These are phyloP conservation scores for Leucoraja erinaceus DNA, from an alignment of 2,113 vertebrate species.

Conservation along the genomic window DNA sequence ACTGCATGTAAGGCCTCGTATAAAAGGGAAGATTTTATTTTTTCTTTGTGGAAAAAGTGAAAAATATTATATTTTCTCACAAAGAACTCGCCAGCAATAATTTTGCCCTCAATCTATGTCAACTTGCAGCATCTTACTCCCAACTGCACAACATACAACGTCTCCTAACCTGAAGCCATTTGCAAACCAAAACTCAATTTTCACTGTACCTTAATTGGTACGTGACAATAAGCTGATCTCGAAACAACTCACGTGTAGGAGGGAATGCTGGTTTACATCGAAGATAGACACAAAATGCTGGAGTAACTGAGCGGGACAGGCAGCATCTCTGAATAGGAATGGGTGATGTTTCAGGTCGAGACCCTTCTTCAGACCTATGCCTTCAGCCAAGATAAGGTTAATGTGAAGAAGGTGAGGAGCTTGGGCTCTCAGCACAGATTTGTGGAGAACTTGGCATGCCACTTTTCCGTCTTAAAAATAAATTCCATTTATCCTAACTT, in stretches of 20 bases:
- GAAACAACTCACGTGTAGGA: too few species aligned
- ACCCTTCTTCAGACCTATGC: too few species aligned
- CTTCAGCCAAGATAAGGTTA: not conserved
- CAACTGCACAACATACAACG: not conserved
- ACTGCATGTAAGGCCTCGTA: not conserved
- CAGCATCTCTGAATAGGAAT: too few species aligned
- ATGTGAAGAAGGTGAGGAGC: not conserved
- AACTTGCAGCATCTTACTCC: not conserved
- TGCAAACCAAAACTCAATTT: not conserved
- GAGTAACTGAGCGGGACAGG: too few species aligned
- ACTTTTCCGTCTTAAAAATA: not conserved
- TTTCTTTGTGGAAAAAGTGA: not conserved
- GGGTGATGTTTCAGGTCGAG: too few species aligned
- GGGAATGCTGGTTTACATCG: too few species aligned
- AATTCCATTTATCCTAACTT: not conserved
- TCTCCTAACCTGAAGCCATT: not conserved
- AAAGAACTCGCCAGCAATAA: not conserved
- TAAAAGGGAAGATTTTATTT: not conserved
- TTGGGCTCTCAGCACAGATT: not conserved
- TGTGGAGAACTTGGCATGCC: not conserved
- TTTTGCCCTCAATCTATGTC: not conserved
- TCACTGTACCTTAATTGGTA: too few species aligned
- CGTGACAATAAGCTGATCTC: too few species aligned
- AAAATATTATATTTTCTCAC: not conserved
- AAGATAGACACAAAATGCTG: too few species aligned